Base-by-base conservation (phyloP, 2,797 vertebrate species). In the Myotis myotis region DNA sequence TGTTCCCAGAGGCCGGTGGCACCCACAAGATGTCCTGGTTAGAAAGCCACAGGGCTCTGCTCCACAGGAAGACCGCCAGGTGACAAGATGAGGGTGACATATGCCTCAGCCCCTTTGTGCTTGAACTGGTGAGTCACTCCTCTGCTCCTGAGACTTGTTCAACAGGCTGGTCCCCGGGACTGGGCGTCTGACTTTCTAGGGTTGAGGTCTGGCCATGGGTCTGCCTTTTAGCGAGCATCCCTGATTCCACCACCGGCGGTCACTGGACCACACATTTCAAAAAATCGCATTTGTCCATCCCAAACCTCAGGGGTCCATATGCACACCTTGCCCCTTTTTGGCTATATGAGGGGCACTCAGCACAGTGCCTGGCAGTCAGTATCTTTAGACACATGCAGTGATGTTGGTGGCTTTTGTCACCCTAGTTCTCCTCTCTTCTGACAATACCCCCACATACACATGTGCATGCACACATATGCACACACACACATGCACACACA, bases 161-260 rank as follows among this genome's bases (percentile, higher is more conserved):
- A 71, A 8, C 3, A 49, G 2, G 2, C 5, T 41, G 28, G 25
- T 33, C 33, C 25, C 55, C 0, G 3, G 20, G 16, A 8, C 33
- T 15, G 10, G 55, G 36, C 11, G 8, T 28, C 55, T 33, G n/a
- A 47, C 30, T 62, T 33, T 16, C 22, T 38, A 33, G 3, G 28
- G 23, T 36, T 8, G 60, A 86, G 17, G 2, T 70, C 8, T 1
- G 62, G 20, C n/a, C 51, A 13, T 15, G 44, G 41, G 25, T 12
- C 44, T 91, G 17, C 53, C 6, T 85, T 62, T 75, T 41, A 36
- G 15, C 5, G 36, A 38, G 25, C 20, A 33, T 62, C 25, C 38
- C 10, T 4, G 4, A 78, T 66, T 86, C 89, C 1, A 8, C 22
- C 4, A 12, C 28, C 49, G 6, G 30, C 0, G 0, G 6, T 62